phyloP scores from a whole-genome alignment of 2,797 vertebrate genomes.

The Loris lydekkerianus region DNA sequence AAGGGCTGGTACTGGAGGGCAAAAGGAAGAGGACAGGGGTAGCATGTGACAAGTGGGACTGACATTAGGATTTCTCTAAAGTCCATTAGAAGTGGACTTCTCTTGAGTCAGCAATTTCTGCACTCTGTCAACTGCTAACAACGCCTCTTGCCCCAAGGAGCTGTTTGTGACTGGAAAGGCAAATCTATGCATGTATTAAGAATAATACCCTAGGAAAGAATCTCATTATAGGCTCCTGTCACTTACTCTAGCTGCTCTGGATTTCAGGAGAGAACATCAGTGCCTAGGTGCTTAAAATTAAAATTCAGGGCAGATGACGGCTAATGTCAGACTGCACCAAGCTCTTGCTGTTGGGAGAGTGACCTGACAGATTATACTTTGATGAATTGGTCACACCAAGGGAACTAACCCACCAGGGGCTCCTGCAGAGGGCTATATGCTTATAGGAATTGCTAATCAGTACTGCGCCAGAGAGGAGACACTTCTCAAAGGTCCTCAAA shows the following conservation, averaged over 20 bases:
- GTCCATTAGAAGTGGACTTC: slow-evolving; percentile 25
- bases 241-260: slow-evolving; percentile 53
- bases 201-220: slow-evolving; percentile 22
- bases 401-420: background rate
- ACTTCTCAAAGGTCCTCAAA: background rate
- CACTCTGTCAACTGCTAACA: background rate
- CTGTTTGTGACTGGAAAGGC: background rate
- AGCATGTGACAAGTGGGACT: background rate
- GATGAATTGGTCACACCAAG: slow-evolving; percentile 60
- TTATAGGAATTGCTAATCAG: slow-evolving; percentile 42
- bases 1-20: slow-evolving; percentile 40
- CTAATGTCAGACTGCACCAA: slow-evolving; percentile 42
- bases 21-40: slow-evolving; percentile 1
- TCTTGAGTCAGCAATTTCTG: background rate
- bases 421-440: background rate
- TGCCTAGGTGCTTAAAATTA: slow-evolving; percentile 58
- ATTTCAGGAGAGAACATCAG: slow-evolving; percentile 54
- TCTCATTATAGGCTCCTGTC: slow-evolving; percentile 49
- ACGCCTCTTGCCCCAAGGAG: background rate
- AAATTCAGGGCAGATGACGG: slow-evolving; percentile 53
- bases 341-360: slow-evolving; percentile 2
- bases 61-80: slow-evolving; percentile 16
- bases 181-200: slow-evolving; percentile 50
- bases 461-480: background rate
- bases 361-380: slow-evolving; percentile 31